These are phyloP conservation scores for Miichthys miiuy DNA, from an alignment of 2,797 vertebrate species.

Conservation along the genomic window DNA sequence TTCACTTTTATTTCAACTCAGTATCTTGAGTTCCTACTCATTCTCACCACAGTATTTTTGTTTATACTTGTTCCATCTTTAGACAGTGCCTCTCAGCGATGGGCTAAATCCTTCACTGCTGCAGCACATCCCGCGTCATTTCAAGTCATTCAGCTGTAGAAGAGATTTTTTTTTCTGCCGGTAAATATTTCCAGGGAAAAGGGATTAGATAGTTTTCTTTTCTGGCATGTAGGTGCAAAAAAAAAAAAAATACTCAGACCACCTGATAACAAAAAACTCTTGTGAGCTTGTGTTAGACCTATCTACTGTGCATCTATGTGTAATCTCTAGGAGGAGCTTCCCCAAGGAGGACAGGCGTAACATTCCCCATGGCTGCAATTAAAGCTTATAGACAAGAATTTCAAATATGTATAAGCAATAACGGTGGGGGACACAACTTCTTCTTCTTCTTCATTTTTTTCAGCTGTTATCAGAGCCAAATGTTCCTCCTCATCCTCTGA, in stretches of 20 bases:
- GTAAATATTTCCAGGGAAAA: conserved; percentile 11
- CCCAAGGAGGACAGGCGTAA: background rate
- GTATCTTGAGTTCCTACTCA: background rate
- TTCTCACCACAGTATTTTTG: conserved; percentile 1
- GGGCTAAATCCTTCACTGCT: conserved; percentile 12
- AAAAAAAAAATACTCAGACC: background rate
- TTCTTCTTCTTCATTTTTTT: background rate
- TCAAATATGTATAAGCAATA: conserved; percentile 2
- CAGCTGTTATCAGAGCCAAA: conserved; percentile 5
- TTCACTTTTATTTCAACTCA: background rate
- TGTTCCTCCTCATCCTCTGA: background rate
- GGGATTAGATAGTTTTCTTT: conserved; percentile 24
- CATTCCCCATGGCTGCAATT: conserved; percentile 5
- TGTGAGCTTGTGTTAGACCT: background rate
- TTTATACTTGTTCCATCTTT: conserved; percentile 29
- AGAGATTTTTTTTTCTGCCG: background rate
- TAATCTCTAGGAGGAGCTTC: conserved; percentile 14
- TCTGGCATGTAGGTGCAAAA: background rate
- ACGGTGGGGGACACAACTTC: background rate
- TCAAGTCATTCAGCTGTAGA: conserved; percentile 30
- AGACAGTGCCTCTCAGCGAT: conserved; percentile 27
- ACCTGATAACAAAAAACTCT: background rate
- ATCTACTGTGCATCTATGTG: background rate
- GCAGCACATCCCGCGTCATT: conserved; percentile 28
- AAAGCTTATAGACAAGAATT: conserved; percentile 5